Conservation (phyloP, 2,797 vertebrate genomes). For the Gadopsis bispinosus region DNA sequence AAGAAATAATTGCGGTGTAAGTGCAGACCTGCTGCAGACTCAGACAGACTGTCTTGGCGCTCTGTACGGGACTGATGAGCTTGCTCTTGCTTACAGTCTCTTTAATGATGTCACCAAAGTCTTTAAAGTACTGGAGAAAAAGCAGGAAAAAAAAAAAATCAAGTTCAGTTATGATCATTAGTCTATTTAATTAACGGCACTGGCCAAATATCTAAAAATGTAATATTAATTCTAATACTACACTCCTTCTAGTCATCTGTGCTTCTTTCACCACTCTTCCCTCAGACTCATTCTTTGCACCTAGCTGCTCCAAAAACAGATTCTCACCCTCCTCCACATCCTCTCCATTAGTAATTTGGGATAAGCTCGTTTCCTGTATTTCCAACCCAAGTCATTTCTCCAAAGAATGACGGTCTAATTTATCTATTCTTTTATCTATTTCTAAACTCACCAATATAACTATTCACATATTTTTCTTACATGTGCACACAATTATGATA, state of each 20-base stretch:
- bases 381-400: slow-evolving; percentile 22
- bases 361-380: slow-evolving; percentile 13
- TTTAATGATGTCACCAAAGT: slow-evolving; percentile 95
- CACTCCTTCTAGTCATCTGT: slow-evolving; percentile 15
- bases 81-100: slow-evolving; percentile 87
- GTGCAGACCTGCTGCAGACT: slow-evolving; percentile 90
- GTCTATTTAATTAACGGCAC: slow-evolving; percentile 16
- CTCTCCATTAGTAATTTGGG: slow-evolving; percentile 20
- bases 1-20: neutral
- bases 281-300: slow-evolving; percentile 69
- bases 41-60: slow-evolving; percentile 88
- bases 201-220: slow-evolving; percentile 24
- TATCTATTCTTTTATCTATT: neutral
- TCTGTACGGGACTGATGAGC: slow-evolving; percentile 85
- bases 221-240: slow-evolving; percentile 25
- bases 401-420: neutral
- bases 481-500: neutral
- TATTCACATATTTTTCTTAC: neutral
- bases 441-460: neutral
- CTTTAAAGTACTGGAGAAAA: slow-evolving; percentile 85
- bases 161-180: neutral
- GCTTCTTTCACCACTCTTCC: slow-evolving; percentile 45
- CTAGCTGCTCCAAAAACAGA: slow-evolving; percentile 49
- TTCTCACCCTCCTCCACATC: slow-evolving; percentile 67
- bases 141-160: neutral